phyloP scores from a whole-genome alignment of 2,888 invertebrate genomes.

The Arctia plantaginis region DNA sequence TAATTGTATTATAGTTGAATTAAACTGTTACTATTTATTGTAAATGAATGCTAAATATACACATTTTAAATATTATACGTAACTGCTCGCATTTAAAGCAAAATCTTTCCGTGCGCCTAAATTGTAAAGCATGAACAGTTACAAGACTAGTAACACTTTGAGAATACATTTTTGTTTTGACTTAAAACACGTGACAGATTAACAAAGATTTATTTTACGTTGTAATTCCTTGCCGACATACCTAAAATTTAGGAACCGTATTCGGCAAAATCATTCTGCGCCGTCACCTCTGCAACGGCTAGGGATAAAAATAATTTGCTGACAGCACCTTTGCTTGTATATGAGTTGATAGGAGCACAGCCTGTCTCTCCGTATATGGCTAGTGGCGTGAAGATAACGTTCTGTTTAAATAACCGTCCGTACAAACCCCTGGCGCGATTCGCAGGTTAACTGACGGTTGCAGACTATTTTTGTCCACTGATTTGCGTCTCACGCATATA shows the following conservation, averaged over 20 bases:
- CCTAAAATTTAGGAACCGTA: not conserved
- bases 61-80: no score
- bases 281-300: not conserved
- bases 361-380: conserved; percentile 16
- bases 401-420: conserved; percentile 11
- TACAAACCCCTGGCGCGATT: conserved; percentile 3
- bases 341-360: conserved; percentile 3
- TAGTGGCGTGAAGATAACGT: conserved; percentile 23
- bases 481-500: not conserved
- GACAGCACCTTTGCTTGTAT: conserved; percentile 14
- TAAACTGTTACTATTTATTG: no score
- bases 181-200: not conserved
- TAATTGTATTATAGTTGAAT: no score
- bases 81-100: no score
- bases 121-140: no score
- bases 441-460: conserved; percentile 7
- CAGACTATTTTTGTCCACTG: conserved; percentile 2
- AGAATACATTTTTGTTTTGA: no score
- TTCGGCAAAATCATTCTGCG: not conserved
- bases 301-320: conserved; percentile 11
- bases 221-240: not conserved
- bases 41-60: no score
- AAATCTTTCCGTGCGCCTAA: no score
- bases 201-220: no score
- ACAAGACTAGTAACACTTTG: no score